These are phyloP conservation scores for Chrosomus eos DNA, from an alignment of 2,797 vertebrate species.

Conservation along the genomic window DNA sequence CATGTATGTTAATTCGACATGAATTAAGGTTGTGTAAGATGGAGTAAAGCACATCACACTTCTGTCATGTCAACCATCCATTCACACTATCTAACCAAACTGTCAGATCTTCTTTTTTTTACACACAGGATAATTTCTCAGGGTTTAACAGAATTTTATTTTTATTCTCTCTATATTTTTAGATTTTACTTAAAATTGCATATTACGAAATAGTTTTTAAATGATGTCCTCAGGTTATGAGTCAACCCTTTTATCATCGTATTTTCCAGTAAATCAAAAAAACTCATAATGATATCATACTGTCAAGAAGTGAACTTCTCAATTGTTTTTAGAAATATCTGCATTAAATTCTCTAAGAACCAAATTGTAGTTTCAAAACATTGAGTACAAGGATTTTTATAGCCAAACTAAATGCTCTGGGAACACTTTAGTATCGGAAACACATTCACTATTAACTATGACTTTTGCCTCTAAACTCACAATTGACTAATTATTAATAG, in stretches of 20 bases:
- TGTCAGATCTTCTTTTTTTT: neutral
- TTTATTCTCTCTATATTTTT: neutral
- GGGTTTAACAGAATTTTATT: neutral
- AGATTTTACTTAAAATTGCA: neutral
- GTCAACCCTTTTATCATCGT: neutral
- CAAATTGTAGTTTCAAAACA: neutral
- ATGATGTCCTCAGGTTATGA: neutral
- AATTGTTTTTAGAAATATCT: neutral
- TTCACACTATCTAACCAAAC: neutral
- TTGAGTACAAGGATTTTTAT: neutral
- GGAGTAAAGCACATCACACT: neutral
- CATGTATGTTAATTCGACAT: neutral
- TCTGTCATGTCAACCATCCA: neutral
- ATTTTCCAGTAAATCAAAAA: neutral
- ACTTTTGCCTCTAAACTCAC: too few species aligned
- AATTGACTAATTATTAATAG: too few species aligned
- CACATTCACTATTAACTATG: too few species aligned
- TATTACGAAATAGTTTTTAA: neutral
- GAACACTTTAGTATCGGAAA: too few species aligned
- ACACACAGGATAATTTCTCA: neutral
- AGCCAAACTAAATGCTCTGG: neutral
- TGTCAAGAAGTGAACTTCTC: neutral
- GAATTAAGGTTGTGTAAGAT: neutral
- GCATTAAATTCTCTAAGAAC: neutral
- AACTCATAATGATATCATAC: neutral